These are phyloP conservation scores for Colius striatus DNA, from an alignment of 2,113 vertebrate genomes.

Conservation along the genomic window DNA sequence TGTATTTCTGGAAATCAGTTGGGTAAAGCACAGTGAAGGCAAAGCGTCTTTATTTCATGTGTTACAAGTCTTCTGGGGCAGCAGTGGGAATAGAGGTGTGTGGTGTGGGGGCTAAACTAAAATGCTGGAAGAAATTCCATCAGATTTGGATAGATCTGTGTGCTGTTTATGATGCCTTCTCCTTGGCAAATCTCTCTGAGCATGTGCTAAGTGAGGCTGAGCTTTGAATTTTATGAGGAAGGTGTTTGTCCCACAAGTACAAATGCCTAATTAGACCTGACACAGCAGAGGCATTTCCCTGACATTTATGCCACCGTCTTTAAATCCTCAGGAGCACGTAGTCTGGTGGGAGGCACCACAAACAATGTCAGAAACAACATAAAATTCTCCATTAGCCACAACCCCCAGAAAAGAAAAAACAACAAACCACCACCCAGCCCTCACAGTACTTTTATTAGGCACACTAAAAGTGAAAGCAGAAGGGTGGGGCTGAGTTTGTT, in stretches of 20 bases:
- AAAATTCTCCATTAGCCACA: conserved; percentile 78
- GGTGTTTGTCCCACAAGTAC: conserved; percentile 70
- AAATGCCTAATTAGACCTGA: conserved; percentile 80
- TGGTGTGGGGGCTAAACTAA: neutral
- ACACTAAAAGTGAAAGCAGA: conserved; percentile 78
- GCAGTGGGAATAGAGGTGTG: neutral
- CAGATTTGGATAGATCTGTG: neutral
- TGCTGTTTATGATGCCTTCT: neutral
- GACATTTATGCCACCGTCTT: conserved; percentile 78
- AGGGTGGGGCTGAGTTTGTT: conserved; percentile 78
- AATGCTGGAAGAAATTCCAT: neutral
- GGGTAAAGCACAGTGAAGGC: neutral
- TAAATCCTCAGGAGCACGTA: conserved; percentile 65
- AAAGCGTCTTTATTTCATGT: neutral
- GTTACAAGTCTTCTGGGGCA: neutral
- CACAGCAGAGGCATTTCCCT: conserved; percentile 73
- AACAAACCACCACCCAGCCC: conserved; percentile 23
- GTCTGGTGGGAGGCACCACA: conserved; percentile 78
- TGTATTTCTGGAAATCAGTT: neutral
- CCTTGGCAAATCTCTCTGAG: neutral
- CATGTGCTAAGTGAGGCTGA: neutral
- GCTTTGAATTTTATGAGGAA: conserved; percentile 67
- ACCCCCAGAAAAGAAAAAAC: conserved; percentile 68
- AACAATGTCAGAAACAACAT: conserved; percentile 81
- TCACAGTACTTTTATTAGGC: conserved; percentile 78